These are phyloP conservation scores for Eubasilissa regina DNA, from an alignment of 1,140 invertebrate genomes.

Conservation along the genomic window DNA sequence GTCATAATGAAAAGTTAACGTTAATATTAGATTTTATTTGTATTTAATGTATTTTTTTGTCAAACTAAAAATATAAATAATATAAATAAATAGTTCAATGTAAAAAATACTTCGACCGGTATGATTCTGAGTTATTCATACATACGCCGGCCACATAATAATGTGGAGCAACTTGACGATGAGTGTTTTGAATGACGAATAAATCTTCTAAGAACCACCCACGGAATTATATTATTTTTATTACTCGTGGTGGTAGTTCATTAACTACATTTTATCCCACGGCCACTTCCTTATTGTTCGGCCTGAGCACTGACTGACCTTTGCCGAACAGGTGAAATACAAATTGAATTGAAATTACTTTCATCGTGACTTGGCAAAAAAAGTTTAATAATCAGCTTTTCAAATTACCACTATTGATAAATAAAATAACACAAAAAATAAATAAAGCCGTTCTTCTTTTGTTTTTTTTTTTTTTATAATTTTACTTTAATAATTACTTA, in stretches of 20 bases:
- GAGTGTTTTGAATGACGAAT: conserved; percentile 4
- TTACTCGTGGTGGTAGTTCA: conserved; percentile 21
- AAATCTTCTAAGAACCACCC: conserved; percentile 19
- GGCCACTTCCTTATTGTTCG: conserved; percentile 21
- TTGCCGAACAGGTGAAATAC: conserved; percentile 20
- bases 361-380: not conserved
- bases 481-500: too few relatives aligned
- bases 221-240: conserved; percentile 25
- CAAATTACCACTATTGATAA: too few relatives aligned
- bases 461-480: too few relatives aligned
- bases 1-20: too few relatives aligned
- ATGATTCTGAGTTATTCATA: not conserved
- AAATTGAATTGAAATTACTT: conserved; percentile 6
- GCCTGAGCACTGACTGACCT: not conserved
- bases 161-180: conserved; percentile 26
- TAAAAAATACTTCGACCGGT: not conserved
- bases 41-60: too few relatives aligned
- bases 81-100: not conserved
- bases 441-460: too few relatives aligned
- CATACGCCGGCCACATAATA: not conserved
- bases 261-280: conserved; percentile 17
- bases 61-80: not conserved
- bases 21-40: too few relatives aligned
- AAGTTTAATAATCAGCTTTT: too few relatives aligned
- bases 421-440: too few relatives aligned